phyloP scores from a whole-genome alignment of 2,888 invertebrate genomes.

The Leptogaster cylindrica region DNA sequence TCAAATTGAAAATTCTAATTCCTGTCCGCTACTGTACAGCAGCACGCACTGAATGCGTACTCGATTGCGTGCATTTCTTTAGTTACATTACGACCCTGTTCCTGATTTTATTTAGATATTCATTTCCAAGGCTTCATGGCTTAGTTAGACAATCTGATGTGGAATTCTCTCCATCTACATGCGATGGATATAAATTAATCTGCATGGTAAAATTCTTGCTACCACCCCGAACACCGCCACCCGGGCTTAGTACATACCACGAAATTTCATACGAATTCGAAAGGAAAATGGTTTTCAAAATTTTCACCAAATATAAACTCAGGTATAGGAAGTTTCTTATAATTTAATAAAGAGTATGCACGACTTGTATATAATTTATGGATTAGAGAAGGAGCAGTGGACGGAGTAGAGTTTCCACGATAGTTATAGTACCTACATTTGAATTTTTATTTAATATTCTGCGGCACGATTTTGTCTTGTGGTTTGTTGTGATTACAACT shows the following conservation, averaged over 20 bases:
- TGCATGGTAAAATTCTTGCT: background rate
- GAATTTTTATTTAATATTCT: too few species aligned
- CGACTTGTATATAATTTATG: too few species aligned
- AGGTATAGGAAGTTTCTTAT: too few species aligned
- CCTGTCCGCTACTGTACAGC: background rate
- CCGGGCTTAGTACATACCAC: background rate
- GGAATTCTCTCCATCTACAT: conserved; percentile 12
- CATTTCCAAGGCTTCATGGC: background rate
- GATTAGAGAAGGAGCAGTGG: too few species aligned
- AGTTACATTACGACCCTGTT: conserved; percentile 9
- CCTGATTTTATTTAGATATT: conserved; percentile 35
- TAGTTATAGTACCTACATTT: too few species aligned
- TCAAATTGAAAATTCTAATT: conserved; percentile 41
- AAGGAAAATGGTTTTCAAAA: too few species aligned
- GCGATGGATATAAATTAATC: conserved; percentile 9
- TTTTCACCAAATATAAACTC: too few species aligned
- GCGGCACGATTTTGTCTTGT: too few species aligned
- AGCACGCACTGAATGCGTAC: conserved; percentile 10
- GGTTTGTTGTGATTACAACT: too few species aligned
- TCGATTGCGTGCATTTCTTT: conserved; percentile 1
- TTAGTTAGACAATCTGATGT: background rate
- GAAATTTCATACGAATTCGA: too few species aligned
- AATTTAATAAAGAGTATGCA: too few species aligned
- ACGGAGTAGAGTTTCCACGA: too few species aligned
- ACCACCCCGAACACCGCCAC: background rate